Conservation (phyloP, 2,113 vertebrate genomes). For the Dipodomys stephensi region DNA sequence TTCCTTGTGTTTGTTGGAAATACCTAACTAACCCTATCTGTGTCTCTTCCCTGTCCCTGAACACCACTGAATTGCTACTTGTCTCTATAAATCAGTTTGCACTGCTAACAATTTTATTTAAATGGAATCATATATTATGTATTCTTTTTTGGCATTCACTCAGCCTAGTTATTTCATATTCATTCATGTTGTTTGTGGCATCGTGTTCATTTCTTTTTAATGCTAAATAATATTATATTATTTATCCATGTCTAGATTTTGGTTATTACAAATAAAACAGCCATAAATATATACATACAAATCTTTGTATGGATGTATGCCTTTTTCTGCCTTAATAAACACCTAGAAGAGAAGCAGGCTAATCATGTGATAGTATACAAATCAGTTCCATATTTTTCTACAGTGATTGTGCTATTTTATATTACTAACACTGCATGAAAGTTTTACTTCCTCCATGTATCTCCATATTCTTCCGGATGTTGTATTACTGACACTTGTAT, state of each 20-base stretch:
- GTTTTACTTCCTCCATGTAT: background rate
- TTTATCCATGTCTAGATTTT: slow-evolving; percentile 9
- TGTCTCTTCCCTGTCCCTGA: background rate
- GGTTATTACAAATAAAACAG: background rate
- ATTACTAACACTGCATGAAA: background rate
- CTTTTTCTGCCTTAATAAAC: background rate
- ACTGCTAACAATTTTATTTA: slow-evolving; percentile 48
- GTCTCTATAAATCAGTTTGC: background rate
- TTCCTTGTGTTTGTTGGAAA: background rate
- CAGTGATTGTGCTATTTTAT: background rate
- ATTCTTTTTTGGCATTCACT: background rate
- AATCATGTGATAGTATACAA: background rate
- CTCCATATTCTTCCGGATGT: background rate
- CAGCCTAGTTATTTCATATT: slow-evolving; percentile 7
- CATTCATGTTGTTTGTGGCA: background rate
- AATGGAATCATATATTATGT: background rate
- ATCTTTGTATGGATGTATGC: background rate
- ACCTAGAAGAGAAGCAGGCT: background rate
- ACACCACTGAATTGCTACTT: background rate
- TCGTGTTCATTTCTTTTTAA: background rate
- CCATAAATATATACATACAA: background rate
- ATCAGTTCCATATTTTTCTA: background rate
- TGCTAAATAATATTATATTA: background rate
- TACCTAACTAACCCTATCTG: background rate
- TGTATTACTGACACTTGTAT: background rate